phyloP scores from a whole-genome alignment of 2,113 vertebrate species.

The Megatriorchis doriae region DNA sequence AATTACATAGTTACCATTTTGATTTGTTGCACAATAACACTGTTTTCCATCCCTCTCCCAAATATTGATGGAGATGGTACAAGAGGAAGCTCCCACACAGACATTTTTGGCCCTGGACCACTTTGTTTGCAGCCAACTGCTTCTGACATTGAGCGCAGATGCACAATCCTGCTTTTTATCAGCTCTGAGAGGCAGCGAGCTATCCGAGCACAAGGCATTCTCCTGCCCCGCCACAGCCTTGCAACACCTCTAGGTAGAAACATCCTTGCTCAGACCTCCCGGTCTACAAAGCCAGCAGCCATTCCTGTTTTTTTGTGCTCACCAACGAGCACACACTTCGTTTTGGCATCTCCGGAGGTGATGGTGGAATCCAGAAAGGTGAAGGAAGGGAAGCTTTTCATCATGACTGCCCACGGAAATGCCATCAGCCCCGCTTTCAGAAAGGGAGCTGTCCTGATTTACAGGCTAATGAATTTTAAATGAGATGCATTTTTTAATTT shows the following conservation, averaged over 20 bases:
- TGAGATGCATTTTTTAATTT: conserved; percentile 42
- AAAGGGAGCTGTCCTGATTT: conserved; percentile 30
- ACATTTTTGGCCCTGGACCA: conserved; percentile 17
- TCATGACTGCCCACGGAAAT: background rate
- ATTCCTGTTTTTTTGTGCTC: background rate
- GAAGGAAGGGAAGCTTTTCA: conserved; percentile 23
- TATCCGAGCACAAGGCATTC: background rate
- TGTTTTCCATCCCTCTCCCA: conserved; percentile 32
- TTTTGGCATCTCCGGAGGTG: background rate
- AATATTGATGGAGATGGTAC: conserved; percentile 23
- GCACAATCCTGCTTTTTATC: background rate
- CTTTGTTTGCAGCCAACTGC: conserved; percentile 6
- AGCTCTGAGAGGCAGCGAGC: background rate
- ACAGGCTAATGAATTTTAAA: conserved; percentile 60
- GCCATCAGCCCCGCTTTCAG: background rate
- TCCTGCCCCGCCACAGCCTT: background rate
- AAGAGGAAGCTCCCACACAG: conserved; percentile 6
- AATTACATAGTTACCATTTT: conserved; percentile 48
- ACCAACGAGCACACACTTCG: rapidly evolving
- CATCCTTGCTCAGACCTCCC: background rate
- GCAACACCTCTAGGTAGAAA: background rate
- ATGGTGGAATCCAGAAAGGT: background rate
- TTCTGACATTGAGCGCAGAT: rapidly evolving
- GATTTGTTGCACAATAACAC: conserved; percentile 14
- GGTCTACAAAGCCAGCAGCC: background rate